Conservation (phyloP, 2,888 invertebrate genomes). For the Hirtodrosophila confusa region DNA sequence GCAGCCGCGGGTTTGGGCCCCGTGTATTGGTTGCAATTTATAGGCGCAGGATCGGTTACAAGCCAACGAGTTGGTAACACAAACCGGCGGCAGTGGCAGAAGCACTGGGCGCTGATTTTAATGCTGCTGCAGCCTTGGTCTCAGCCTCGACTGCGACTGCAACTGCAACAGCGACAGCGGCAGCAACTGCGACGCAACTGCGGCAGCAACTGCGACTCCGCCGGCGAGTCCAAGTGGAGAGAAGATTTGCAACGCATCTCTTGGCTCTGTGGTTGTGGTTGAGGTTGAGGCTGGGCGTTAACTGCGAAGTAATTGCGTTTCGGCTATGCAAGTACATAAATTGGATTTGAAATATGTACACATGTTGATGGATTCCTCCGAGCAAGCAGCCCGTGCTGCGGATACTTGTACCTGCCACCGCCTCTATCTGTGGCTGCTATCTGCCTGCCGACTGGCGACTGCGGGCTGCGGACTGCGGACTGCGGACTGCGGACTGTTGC, state of each 20-base stretch:
- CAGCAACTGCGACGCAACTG: constrained; percentile 9
- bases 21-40: constrained; percentile 75
- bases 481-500: constrained; percentile 1
- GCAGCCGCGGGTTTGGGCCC: constrained; percentile 70
- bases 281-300: constrained; percentile 65
- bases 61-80: constrained; percentile 76
- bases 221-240: constrained; percentile 5
- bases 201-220: constrained; percentile 8
- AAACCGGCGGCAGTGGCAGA: constrained; percentile 62
- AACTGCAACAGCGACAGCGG: background rate
- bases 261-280: constrained; percentile 19
- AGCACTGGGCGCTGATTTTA: constrained; percentile 53
- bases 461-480: too few relatives aligned
- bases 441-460: constrained; percentile 13
- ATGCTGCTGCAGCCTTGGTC: constrained; percentile 21
- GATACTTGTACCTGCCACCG: constrained; percentile 47
- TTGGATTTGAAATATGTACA: constrained; percentile 80
- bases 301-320: constrained; percentile 79
- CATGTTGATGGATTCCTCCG: constrained; percentile 77
- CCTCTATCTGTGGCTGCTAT: constrained; percentile 53
- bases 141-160: constrained; percentile 1
- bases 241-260: constrained; percentile 61
- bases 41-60: constrained; percentile 77
- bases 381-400: constrained; percentile 42
- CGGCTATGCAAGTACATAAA: constrained; percentile 79